Evolutionary conservation across 2,113 vertebrate genomes (phyloP).

Genomic region (Lycaon pictus): DNA sequence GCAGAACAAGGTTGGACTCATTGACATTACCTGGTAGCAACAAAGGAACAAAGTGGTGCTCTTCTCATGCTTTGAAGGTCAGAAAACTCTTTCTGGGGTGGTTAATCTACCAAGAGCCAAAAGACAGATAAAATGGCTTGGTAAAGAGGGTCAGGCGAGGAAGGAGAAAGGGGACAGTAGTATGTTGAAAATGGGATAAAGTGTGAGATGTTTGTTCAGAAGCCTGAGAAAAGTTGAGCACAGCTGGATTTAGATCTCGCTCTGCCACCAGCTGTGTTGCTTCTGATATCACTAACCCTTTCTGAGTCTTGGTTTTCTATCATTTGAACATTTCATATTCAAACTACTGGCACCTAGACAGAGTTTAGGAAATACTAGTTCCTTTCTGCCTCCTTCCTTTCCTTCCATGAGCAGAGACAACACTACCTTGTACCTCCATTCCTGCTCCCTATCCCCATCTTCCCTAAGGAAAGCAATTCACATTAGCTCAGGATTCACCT

Average conservation of each 20-base stretch:
- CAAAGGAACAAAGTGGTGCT: not conserved
- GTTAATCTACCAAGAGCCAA: not conserved
- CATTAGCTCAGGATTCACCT: not conserved
- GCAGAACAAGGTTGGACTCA: not conserved
- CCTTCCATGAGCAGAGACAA: not conserved
- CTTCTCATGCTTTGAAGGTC: not conserved
- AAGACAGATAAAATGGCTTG: not conserved
- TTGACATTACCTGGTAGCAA: not conserved
- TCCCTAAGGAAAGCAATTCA: not conserved
- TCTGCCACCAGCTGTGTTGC: not conserved
- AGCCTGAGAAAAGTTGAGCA: not conserved
- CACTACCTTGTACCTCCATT: not conserved
- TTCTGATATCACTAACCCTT: not conserved
- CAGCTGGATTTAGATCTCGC: not conserved
- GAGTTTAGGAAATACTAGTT: not conserved
- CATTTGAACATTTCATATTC: not conserved
- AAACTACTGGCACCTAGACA: not conserved
- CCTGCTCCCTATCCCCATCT: not conserved
- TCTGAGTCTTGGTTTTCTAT: not conserved
- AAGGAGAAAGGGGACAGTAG: not conserved
- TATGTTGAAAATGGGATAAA: not conserved
- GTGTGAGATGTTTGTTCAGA: not conserved
- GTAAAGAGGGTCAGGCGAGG: not conserved
- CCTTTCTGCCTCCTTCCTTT: not conserved
- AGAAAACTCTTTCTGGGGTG: not conserved